Conservation (phyloP, 2,888 invertebrate species). For the Latrodectus elegans region DNA sequence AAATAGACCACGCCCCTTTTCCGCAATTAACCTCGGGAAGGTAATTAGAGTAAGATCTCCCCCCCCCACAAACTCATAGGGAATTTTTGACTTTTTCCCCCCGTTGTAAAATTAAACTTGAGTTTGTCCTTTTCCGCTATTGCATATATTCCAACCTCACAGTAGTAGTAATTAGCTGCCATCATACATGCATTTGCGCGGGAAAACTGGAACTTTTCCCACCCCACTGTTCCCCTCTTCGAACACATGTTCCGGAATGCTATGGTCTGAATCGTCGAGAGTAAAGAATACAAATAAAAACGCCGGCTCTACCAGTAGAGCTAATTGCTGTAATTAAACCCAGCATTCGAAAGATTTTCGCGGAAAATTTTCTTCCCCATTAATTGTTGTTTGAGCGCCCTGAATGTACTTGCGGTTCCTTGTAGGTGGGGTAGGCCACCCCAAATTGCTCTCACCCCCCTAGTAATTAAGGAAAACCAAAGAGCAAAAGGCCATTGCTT, state of each 20-base stretch:
- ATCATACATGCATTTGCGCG: conserved; percentile 65
- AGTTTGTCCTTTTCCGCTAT: conserved; percentile 29
- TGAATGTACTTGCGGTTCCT: conserved; percentile 48
- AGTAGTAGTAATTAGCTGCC: conserved; percentile 54
- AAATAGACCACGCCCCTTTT: conserved; percentile 37
- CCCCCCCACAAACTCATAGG: conserved; percentile 9
- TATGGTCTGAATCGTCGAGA: conserved; percentile 38
- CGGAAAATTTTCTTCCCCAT: conserved; percentile 50
- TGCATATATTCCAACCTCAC: conserved; percentile 1
- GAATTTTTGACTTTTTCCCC: conserved; percentile 45
- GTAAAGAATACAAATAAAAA: conserved; percentile 42
- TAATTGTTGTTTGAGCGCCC: conserved; percentile 68
- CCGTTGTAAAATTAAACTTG: conserved; percentile 50
- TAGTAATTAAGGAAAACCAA: conserved; percentile 63
- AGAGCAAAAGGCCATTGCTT: conserved; percentile 32
- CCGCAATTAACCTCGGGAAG: conserved; percentile 49
- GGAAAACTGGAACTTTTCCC: conserved; percentile 25
- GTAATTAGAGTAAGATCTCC: conserved; percentile 46
- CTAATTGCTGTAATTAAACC: conserved; percentile 68
- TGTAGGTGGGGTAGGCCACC: conserved; percentile 22
- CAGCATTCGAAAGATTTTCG: conserved; percentile 48
- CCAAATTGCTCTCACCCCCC: conserved; percentile 32
- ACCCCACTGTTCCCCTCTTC: conserved; percentile 9
- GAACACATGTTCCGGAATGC: conserved; percentile 59
- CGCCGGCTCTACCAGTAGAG: background rate